Conservation (phyloP, 1,140 invertebrate species). For the Drosophila paulistorum region DNA sequence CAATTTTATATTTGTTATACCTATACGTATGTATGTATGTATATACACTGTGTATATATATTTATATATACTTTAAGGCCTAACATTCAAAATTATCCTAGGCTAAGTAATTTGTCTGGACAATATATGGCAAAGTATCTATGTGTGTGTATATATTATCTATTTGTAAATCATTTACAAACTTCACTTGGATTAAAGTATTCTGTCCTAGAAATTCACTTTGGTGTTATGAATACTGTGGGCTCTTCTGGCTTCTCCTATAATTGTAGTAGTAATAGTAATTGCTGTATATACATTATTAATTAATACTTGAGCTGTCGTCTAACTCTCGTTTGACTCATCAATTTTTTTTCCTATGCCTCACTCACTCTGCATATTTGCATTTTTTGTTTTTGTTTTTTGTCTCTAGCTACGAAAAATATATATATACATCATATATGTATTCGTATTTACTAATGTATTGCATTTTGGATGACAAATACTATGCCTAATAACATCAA, state of each 20-base stretch:
- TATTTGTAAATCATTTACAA: conserved; percentile 48
- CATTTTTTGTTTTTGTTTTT: neutral
- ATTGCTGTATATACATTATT: conserved; percentile 42
- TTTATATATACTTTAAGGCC: conserved; percentile 18
- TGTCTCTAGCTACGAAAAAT: conserved; percentile 9
- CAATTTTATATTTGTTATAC: conserved; percentile 49
- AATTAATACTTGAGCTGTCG: conserved; percentile 45
- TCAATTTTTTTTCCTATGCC: conserved; percentile 13
- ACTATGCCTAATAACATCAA: conserved; percentile 44
- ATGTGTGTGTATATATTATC: conserved; percentile 2
- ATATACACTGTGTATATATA: conserved; percentile 16
- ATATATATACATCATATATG: conserved; percentile 3
- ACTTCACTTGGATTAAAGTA: conserved; percentile 49
- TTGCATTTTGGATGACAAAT: neutral
- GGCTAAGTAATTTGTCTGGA: conserved; percentile 74
- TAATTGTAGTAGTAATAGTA: conserved; percentile 30
- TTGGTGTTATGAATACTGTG: conserved; percentile 72
- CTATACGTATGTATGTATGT: conserved; percentile 41
- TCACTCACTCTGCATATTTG: conserved; percentile 28
- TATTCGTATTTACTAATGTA: conserved; percentile 1
- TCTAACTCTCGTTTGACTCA: conserved; percentile 10
- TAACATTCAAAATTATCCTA: conserved; percentile 59
- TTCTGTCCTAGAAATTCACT: conserved; percentile 60
- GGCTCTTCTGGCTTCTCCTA: conserved; percentile 19
- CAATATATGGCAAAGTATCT: conserved; percentile 30